Evolutionary conservation across 1,140 invertebrate genomes (phyloP).

Genomic region (Cherax quadricarinatus): DNA sequence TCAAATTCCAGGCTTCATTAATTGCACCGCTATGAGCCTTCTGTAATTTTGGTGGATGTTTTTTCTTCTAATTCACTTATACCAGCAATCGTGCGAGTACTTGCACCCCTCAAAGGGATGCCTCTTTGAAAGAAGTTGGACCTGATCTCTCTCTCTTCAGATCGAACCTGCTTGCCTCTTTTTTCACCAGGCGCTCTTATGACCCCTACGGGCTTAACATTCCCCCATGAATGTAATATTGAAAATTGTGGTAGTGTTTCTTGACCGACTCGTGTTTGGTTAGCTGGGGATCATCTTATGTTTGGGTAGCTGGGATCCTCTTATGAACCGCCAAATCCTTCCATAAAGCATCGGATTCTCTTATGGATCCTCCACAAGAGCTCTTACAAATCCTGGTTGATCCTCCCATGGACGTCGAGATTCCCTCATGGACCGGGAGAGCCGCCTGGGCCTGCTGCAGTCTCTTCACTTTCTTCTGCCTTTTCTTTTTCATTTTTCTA

Average conservation of each 20-base stretch:
- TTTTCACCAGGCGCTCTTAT: no score
- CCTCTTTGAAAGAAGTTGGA: no score
- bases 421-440: conserved; percentile 43
- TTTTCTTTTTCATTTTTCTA: not conserved
- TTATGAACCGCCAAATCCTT: conserved; percentile 63
- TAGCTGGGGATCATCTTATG: no score
- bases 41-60: no score
- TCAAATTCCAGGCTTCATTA: no score
- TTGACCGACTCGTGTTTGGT: not conserved
- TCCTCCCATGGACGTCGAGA: conserved; percentile 56
- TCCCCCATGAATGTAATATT: not conserved
- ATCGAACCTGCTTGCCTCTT: no score
- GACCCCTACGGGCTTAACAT: no score
- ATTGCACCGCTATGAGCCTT: no score
- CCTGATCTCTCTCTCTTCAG: no score
- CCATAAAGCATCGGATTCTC: conserved; percentile 60
- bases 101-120: no score
- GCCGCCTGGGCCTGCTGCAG: not conserved
- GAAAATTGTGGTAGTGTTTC: conserved; percentile 12
- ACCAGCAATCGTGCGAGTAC: no score
- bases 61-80: no score
- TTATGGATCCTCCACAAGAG: conserved; percentile 46
- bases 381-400: conserved; percentile 51
- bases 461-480: conserved; percentile 17
- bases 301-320: conserved; percentile 33